Base-by-base conservation (phyloP, 2,888 invertebrate species). In the Calliopum simillimum region DNA sequence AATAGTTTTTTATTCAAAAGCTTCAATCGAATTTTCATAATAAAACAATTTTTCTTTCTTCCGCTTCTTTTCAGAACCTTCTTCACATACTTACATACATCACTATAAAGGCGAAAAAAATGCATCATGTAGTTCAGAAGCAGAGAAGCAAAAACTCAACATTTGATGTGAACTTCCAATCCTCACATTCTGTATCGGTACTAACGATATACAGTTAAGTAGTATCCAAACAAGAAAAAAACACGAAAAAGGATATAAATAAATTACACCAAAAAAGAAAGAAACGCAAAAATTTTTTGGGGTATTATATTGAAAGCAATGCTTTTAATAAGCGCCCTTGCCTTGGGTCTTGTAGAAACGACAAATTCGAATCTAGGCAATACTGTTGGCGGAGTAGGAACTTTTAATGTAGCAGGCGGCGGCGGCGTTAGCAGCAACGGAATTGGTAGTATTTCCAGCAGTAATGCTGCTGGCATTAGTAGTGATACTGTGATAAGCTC, bases 291-390 rank as follows among this genome's bases (percentile, higher is more conserved):
- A 62, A 23, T 21, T 33, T 8, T 23, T n/a, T 12, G 23, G 41
- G 49, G 56, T 2, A 12, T 49, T 23, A 33, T 33, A 33, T 33
- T 33, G 33, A 33, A 33, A 5, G 75, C 53, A 69, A 80, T 81
- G 81, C 77, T 81, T 64, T 76, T 81, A 19, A 79, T 81, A 75
- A 79, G 81, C 72, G 80, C 80, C 70, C 79, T 81, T 59, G 81
- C 83, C 44, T 76, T 83, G 74, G 83, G 83, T 43, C 78, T 83
- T 67, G 78, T 80, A 33, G 80, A 81, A 71, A 75, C 80, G 68
- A 79, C 79, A 72, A 78, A 77, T 72, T 78, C 78, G 43, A 79
- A 77, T 73, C 74, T 76, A 43, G 77, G 77, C 58, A 73, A 72
- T n/a, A 63, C 21, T 13, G 43, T 58, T 33, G 16, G 25, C 13